These are phyloP conservation scores for Spicauda simplicius DNA, from an alignment of 2,888 invertebrate genomes.

Conservation along the genomic window DNA sequence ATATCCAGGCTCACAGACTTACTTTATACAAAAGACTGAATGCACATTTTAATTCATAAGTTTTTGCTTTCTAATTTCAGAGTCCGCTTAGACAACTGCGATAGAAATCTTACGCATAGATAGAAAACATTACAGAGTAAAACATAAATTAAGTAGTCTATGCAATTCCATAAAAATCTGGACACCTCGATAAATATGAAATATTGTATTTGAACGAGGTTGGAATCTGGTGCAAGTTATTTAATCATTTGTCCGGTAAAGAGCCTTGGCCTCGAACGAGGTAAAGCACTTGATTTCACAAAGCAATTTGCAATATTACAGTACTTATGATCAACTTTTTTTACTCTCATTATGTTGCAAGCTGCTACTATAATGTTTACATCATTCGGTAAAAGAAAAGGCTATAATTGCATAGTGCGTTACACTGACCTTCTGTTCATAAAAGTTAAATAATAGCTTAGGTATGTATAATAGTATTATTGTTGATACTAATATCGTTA, in stretches of 20 bases:
- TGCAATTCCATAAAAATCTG: too few relatives aligned
- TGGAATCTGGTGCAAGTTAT: too few relatives aligned
- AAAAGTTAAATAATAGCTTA: conserved; percentile 17
- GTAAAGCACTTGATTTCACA: conserved; percentile 31
- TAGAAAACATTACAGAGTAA: too few relatives aligned
- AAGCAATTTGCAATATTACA: conserved; percentile 21
- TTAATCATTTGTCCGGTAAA: conserved; percentile 14
- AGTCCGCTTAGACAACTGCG: too few relatives aligned
- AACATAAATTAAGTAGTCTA: too few relatives aligned
- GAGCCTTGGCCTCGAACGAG: conserved; percentile 28
- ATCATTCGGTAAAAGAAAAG: conserved; percentile 12
- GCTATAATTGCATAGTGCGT: conserved; percentile 1
- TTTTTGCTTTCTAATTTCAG: too few relatives aligned
- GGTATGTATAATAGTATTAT: not conserved
- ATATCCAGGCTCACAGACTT: too few relatives aligned
- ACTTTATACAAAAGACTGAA: too few relatives aligned
- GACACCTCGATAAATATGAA: too few relatives aligned
- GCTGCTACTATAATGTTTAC: conserved; percentile 20
- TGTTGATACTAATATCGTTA: not conserved
- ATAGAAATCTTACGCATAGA: too few relatives aligned
- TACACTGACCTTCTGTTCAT: conserved; percentile 23
- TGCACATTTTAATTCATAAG: too few relatives aligned
- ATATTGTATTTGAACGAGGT: too few relatives aligned
- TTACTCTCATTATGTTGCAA: conserved; percentile 28
- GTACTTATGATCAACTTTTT: conserved; percentile 26